These are phyloP conservation scores for Drosophila meridionalis DNA, from an alignment of 2,888 invertebrate species.

Conservation along the genomic window DNA sequence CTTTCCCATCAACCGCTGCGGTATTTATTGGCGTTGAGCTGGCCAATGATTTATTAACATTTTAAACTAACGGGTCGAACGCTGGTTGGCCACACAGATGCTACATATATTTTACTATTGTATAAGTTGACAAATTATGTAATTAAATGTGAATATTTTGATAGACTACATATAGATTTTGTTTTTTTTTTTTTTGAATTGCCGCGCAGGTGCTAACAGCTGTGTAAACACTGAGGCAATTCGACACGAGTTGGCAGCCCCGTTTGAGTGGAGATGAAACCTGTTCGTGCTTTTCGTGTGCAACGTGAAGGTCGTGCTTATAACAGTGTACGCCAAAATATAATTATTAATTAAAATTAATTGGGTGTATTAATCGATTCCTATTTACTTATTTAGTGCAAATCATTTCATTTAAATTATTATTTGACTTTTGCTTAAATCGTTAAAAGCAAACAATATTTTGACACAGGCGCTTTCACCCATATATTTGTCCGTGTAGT, in stretches of 20 bases:
- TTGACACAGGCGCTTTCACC: not conserved
- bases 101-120: slow-evolving; percentile 32
- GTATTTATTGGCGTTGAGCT: slow-evolving; percentile 99
- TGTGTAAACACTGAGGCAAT: not conserved
- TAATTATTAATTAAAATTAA: not conserved
- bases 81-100: slow-evolving; percentile 35
- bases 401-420: not conserved
- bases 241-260: slow-evolving; percentile 35
- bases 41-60: slow-evolving; percentile 89
- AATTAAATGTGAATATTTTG: slow-evolving; percentile 31
- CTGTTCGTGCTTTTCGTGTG: slow-evolving; percentile 9
- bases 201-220: slow-evolving; percentile 12
- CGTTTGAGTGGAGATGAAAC: slow-evolving; percentile 11
- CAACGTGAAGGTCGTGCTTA: not conserved
- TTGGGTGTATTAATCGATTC: not conserved
- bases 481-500: not conserved
- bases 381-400: not conserved
- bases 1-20: slow-evolving; percentile 99
- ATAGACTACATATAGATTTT: slow-evolving; percentile 1
- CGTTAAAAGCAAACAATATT: not conserved
- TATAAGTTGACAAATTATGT: slow-evolving; percentile 10
- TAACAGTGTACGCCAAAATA: not conserved
- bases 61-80: slow-evolving; percentile 60
- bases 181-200: slow-evolving; percentile 4
- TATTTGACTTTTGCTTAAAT: not conserved